Evolutionary conservation across 2,797 vertebrate species (phyloP).

Genomic region (Pseudotriccus pelzelni): DNA sequence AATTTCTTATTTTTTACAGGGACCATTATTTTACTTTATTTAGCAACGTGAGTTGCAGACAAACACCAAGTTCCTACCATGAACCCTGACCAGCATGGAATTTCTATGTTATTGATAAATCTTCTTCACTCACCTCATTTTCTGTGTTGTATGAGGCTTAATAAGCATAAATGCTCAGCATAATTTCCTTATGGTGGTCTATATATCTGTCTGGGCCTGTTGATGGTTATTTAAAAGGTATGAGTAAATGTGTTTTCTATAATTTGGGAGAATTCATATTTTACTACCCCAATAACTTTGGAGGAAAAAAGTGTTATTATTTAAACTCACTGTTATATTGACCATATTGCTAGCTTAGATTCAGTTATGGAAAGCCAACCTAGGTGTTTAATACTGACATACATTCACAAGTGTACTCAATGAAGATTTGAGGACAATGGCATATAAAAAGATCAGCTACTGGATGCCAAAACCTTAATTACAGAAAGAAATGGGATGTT

Average conservation of each 20-base stretch:
- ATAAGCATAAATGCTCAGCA: not conserved
- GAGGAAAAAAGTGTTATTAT: not conserved
- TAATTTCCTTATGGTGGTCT: not conserved
- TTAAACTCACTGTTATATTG: not conserved
- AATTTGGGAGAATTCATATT: not conserved
- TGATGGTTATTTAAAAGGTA: not conserved
- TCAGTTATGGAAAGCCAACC: not conserved
- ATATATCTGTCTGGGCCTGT: not conserved
- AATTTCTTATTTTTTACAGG: not conserved
- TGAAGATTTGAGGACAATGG: not conserved
- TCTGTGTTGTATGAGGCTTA: not conserved
- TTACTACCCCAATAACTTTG: not conserved
- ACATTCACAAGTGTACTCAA: not conserved
- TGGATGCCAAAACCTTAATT: not conserved
- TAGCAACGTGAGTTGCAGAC: not conserved
- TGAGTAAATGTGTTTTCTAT: not conserved
- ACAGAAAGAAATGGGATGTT: not conserved
- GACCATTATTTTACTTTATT: not conserved
- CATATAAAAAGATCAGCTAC: not conserved
- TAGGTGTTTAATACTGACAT: not conserved
- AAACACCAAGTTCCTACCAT: not conserved
- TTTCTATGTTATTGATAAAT: not conserved
- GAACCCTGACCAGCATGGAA: not conserved
- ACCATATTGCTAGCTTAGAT: not conserved
- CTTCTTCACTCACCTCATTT: not conserved